Percentiles rank a stretch among this genome's conserved stretches.
These are phyloP conservation scores for Drosophila merina DNA, from an alignment of 2,888 invertebrate genomes.

Conservation along the genomic window DNA sequence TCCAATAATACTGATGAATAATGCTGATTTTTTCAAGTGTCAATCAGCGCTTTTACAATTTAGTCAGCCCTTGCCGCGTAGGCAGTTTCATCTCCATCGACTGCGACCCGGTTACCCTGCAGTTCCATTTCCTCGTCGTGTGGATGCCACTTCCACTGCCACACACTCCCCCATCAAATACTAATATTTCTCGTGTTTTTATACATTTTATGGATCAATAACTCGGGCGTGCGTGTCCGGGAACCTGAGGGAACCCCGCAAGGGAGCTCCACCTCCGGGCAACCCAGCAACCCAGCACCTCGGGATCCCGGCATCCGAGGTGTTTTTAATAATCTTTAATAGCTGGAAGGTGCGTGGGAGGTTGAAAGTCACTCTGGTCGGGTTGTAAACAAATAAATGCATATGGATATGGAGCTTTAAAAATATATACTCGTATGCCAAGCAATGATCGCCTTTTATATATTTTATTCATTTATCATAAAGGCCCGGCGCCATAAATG, in stretches of 20 bases:
- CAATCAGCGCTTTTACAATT: not conserved
- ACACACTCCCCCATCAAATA: conserved; percentile 50
- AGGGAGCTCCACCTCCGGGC: conserved; percentile 23
- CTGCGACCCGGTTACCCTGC: not conserved
- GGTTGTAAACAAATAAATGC: conserved; percentile 8
- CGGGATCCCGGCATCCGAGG: conserved; percentile 65
- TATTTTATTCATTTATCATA: conserved; percentile 13
- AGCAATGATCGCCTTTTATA: conserved; percentile 10
- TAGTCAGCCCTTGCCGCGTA: not conserved
- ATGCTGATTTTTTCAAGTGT: conserved; percentile 32
- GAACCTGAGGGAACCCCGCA: conserved; percentile 5
- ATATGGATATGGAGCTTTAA: not conserved
- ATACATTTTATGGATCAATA: conserved; percentile 77
- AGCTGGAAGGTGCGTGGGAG: conserved; percentile 41
- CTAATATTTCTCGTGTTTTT: conserved; percentile 71
- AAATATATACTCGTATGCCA: conserved; percentile 14
- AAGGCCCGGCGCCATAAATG: not conserved
- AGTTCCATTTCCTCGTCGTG: not conserved
- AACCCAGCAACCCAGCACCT: conserved; percentile 43
- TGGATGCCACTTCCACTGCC: conserved; percentile 2
- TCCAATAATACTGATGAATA: too few relatives aligned
- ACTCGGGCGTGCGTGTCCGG: conserved; percentile 59
- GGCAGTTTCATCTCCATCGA: conserved; percentile 28
- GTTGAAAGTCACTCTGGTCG: conserved; percentile 21
- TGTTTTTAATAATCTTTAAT: conserved; percentile 78